Base-by-base conservation (phyloP, 2,113 vertebrate species). In the Actenoides lindsayi region DNA sequence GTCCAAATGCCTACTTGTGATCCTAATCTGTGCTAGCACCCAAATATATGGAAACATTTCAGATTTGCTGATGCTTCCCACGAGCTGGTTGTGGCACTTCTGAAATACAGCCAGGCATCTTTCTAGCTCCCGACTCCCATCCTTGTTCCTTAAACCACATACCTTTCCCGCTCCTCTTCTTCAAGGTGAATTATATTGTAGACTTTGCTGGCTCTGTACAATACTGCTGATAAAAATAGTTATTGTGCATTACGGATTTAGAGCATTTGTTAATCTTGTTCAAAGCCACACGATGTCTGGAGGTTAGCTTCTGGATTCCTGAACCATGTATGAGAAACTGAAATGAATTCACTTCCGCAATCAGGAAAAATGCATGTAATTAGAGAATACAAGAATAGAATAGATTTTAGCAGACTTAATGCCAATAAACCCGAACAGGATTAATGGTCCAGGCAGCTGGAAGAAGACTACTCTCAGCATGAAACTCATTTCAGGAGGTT, bases 391-490 rank as follows among this genome's bases (percentile, higher is more conserved):
- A 68, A 63, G 60, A 75, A 63, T 0, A 75, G 54, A 88, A 83
- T 24, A 25, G 11, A 70, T 86, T 90, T 88, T 53, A 84, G 68
- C 65, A 92, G 74, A 62, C 54, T 74, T 87, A 77, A 69, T 89
- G 70, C 44, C 17, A 5, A n/a, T 87, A 91, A 83, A 64, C 20
- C n/a, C 30, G 64, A 71, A 57, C 31, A 73, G 74, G 81, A 93
- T 87, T 95, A 91, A 65, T n/a, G 82, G 67, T 50, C 35, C 62
- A 69, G 70, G 62, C 78, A 87, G 70, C 74, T 85, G 57, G 44
- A 93, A 57, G 41, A 83, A 19, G 63, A 48, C 39, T 69, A 17
- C 33, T 73, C 13, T 68, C 65, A 50, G 51, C 64, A 44, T 13
- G 62, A 64, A 91, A 30, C 24, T 84, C 9, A 5, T 56, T 90